Evolutionary conservation across 2,113 vertebrate species (phyloP), one percentile per base, ranked within the genome.

Genomic region (Forbesichthys papilliferus): DNA sequence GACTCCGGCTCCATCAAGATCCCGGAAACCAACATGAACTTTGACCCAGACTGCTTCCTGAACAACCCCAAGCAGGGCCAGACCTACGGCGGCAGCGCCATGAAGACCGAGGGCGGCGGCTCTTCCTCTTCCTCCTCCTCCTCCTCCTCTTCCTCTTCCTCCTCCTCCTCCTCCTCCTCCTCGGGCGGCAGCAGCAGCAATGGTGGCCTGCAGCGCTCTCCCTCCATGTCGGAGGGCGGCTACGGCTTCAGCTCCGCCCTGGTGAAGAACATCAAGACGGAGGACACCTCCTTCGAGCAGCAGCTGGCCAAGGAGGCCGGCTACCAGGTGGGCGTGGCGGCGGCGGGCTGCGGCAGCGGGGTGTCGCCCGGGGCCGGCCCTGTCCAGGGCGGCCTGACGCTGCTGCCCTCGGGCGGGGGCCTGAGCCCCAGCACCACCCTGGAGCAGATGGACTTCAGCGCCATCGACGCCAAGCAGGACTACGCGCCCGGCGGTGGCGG

Each of bases 11-110:
- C 82, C 83, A 93, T 97, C 81, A 99, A 99, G 92, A 95, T 99
- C 61, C 95, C 97, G 34, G 98, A 99, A 86, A 93, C 96, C 88
- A 92, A 94, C 75, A 98, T 99, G 96, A 99, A 98, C 92, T 99
- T 99, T 86, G 98, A 99, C 89, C 98, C 98, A 0, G 98, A 99
- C 93, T 99, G 97, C 94, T 99, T 99, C 93, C 93, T 99, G 81
- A 99, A 99, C 86, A 99, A 99, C 81, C 98, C 98, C 48, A 99
- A 99, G 88, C 98, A 99, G 91, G 98, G 98, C 69, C 98, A 99
- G 92, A 99, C 98, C 3, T 99, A 99, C 2, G 98, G 98, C 63
- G 98, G 98, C 69, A 95, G 94, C 34, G 95, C 96, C 61, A 87
- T 98, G 86, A 98, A 99, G 78, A 95, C 90, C 0, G 97, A 99